These are phyloP conservation scores for Lasioglossum lativentre DNA, from an alignment of 2,888 invertebrate species.

Conservation along the genomic window DNA sequence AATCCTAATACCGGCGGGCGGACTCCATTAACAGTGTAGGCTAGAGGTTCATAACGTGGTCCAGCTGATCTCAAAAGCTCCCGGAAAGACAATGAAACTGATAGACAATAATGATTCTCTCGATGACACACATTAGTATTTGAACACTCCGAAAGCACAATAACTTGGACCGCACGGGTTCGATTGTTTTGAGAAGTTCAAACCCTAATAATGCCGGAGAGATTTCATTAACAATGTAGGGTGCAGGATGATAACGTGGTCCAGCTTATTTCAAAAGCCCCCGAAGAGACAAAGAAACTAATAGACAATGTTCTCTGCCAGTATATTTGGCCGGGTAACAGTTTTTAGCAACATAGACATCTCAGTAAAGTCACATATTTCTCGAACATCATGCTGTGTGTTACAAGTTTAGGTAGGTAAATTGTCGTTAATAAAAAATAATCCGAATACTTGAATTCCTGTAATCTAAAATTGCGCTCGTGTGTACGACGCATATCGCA, in stretches of 20 bases:
- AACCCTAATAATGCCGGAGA: conserved; percentile 65
- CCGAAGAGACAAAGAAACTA: neutral
- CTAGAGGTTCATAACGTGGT: neutral
- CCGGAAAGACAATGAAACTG: neutral
- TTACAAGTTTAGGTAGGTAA: no score
- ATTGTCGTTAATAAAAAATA: neutral
- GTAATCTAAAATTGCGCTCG: neutral
- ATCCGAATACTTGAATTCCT: neutral
- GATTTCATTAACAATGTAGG: neutral
- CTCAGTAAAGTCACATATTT: no score
- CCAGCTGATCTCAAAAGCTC: neutral
- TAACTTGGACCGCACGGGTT: neutral
- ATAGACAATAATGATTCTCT: neutral
- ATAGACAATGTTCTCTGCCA: no score
- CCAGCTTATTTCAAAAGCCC: neutral
- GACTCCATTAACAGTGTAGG: neutral
- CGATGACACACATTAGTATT: neutral
- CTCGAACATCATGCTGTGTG: no score
- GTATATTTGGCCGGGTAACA: no score
- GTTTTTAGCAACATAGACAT: no score
- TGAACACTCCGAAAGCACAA: neutral
- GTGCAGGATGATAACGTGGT: neutral
- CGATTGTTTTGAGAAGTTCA: conserved; percentile 27
- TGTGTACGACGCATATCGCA: neutral
- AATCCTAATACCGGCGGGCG: conserved; percentile 66